Evolutionary conservation across 2,113 vertebrate genomes (phyloP).

Genomic region (Myxocyprinus asiaticus): DNA sequence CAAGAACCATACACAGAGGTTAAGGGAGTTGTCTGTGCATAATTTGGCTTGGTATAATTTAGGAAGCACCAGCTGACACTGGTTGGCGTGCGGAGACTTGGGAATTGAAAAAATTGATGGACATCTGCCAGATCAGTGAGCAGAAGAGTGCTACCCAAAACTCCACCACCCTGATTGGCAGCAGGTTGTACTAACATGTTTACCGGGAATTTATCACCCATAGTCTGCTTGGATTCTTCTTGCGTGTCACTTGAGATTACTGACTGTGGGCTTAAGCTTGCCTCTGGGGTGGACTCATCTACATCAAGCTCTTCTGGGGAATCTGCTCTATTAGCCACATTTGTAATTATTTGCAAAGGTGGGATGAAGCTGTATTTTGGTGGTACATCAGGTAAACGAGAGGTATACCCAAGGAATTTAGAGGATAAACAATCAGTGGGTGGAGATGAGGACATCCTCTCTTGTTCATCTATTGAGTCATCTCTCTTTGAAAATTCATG

Average conservation of each 20-base stretch:
- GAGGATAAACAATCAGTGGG: slow-evolving; percentile 72
- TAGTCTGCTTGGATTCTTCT: slow-evolving; percentile 68
- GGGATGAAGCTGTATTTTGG: slow-evolving; percentile 80
- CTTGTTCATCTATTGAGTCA: slow-evolving; percentile 83
- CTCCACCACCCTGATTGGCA: slow-evolving; percentile 73
- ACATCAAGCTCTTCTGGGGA: slow-evolving; percentile 89
- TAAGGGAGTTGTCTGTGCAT: slow-evolving; percentile 75
- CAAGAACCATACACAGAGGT: slow-evolving; percentile 94
- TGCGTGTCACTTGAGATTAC: slow-evolving; percentile 75
- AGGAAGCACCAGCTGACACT: slow-evolving; percentile 98
- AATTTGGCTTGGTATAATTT: slow-evolving; percentile 94
- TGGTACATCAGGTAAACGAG: slow-evolving; percentile 73
- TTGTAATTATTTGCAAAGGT: slow-evolving; percentile 83
- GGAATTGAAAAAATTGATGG: slow-evolving; percentile 89
- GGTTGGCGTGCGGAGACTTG: slow-evolving; percentile 90
- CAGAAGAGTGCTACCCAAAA: slow-evolving; percentile 75
- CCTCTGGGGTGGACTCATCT: slow-evolving; percentile 83
- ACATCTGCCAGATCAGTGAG: slow-evolving; percentile 83
- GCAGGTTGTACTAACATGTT: slow-evolving; percentile 84
- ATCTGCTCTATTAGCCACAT: slow-evolving; percentile 80
- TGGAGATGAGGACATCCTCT: slow-evolving; percentile 82
- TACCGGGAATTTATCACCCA: slow-evolving; percentile 74
- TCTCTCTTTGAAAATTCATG: slow-evolving; percentile 80
- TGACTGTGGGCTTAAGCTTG: slow-evolving; percentile 82
- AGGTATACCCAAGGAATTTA: slow-evolving; percentile 70